Evolutionary conservation across 2,888 invertebrate genomes (phyloP).

Genomic region (Blera fallax): DNA sequence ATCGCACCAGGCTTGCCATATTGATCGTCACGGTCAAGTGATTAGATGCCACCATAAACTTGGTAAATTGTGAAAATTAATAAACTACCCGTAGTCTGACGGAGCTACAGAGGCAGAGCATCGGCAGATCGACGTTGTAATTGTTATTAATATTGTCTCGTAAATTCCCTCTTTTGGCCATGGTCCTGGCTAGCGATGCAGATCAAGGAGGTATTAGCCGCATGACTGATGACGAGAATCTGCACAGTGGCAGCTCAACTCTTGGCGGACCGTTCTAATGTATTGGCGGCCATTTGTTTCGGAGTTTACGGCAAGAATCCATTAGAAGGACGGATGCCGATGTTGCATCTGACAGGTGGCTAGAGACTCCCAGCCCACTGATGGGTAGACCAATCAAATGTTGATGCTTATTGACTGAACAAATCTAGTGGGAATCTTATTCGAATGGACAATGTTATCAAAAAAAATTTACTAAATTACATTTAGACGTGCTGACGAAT

Average conservation of each 20-base stretch:
- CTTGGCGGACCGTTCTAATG: conserved; percentile 60
- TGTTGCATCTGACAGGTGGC: neutral
- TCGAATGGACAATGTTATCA: conserved; percentile 35
- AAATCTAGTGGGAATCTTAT: conserved; percentile 26
- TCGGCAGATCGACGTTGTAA: conserved; percentile 32
- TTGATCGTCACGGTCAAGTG: conserved; percentile 60
- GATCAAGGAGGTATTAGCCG: conserved; percentile 59
- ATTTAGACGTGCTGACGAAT: conserved; percentile 36
- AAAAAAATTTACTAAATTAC: conserved; percentile 38
- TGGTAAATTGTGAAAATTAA: conserved; percentile 70
- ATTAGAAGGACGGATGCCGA: conserved; percentile 4
- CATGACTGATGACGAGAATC: conserved; percentile 57
- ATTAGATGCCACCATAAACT: conserved; percentile 66
- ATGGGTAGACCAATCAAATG: conserved; percentile 32
- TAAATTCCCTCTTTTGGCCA: conserved; percentile 56
- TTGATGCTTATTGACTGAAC: conserved; percentile 48
- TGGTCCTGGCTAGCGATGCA: conserved; percentile 45
- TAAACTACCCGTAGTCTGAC: conserved; percentile 38
- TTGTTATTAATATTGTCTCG: conserved; percentile 67
- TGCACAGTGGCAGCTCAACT: conserved; percentile 52
- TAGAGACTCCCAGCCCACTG: neutral
- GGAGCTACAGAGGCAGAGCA: neutral
- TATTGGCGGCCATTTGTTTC: conserved; percentile 53
- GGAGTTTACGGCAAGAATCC: conserved; percentile 40
- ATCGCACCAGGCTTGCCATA: conserved; percentile 18